Evolutionary conservation across 2,797 vertebrate genomes (phyloP), one percentile per base, ranked within the genome.

Genomic region (Anas capensis): DNA sequence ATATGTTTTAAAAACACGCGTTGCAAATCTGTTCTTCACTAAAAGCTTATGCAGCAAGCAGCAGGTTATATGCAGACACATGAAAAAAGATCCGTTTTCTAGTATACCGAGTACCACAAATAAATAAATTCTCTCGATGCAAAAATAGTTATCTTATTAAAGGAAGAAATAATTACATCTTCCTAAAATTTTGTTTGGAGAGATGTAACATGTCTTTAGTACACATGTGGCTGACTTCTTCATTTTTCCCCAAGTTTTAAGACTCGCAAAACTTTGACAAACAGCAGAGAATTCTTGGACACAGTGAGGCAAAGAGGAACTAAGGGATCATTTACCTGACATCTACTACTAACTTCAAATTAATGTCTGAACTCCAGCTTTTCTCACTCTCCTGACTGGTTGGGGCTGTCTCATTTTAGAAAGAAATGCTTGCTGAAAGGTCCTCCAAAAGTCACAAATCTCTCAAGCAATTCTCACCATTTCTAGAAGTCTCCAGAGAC

Each of bases 91-190:
- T 82, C 86, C 31, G 46, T 92, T 49, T 92, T 82, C 77, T 61
- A 76, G 48, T 21, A 29, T 86, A 88, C 18, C 36, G 36, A 68
- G 46, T 93, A 66, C 15, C 54, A 94, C 94, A 93, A 96, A 95
- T 93, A 95, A 96, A 96, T 97, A 95, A 95, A 92, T 38, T 80
- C 90, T 97, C 46, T 88, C 49, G 75, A 85, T 83, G 95, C 58
- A 94, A 96, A 97, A 97, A 96, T 96, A 97, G 90, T 90, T 11
- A 85, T 87, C 91, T 69, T 88, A 71, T 82, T 95, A 85, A 79
- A 95, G 88, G 48, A 70, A 88, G 69, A 93, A 91, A 91, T 77
- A 70, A 86, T 31, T 77, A 36, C 14, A 46, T 48, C 66, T 72
- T 92, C 23, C 56, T 82, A 44, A 61, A n/a, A 27, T 66, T 92